Conservation (phyloP, 2,888 invertebrate genomes). For the Scaptomyza cyrtandrae region DNA sequence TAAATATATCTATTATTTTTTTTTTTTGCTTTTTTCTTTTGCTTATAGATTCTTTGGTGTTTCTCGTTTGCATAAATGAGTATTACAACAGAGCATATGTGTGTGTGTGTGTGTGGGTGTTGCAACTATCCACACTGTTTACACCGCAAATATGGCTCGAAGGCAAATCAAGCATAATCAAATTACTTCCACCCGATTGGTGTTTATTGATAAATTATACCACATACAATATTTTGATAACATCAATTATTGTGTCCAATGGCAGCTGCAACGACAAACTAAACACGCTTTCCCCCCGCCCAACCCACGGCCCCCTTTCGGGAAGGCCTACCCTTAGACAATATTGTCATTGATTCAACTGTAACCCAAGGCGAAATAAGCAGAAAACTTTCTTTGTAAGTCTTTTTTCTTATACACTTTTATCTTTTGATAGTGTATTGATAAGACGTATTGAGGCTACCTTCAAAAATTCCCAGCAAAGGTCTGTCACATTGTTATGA, state of each 20-base stretch:
- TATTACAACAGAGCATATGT: slow-evolving; percentile 16
- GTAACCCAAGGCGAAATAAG: slow-evolving; percentile 37
- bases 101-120: slow-evolving; percentile 3
- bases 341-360: slow-evolving; percentile 58
- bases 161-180: slow-evolving; percentile 82
- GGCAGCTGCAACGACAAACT: slow-evolving; percentile 51
- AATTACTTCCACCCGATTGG: slow-evolving; percentile 82
- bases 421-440: not conserved
- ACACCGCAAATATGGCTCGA: slow-evolving; percentile 78
- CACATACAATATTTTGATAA: slow-evolving; percentile 83
- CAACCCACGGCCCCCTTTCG: not conserved
- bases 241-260: slow-evolving; percentile 82
- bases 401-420: slow-evolving; percentile 8
- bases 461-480: not conserved
- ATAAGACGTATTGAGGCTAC: not conserved
- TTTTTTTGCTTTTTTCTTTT: slow-evolving; percentile 11
- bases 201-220: slow-evolving; percentile 83
- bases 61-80: slow-evolving; percentile 39
- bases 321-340: slow-evolving; percentile 37
- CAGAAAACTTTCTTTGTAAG: slow-evolving; percentile 34
- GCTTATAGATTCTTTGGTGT: slow-evolving; percentile 21
- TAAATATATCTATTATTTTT: too few species aligned
- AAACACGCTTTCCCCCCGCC: slow-evolving; percentile 8
- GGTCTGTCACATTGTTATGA: too few species aligned
- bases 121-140: slow-evolving; percentile 58